Conservation (phyloP, 1,140 invertebrate genomes). For the Heliconius hewitsoni region DNA sequence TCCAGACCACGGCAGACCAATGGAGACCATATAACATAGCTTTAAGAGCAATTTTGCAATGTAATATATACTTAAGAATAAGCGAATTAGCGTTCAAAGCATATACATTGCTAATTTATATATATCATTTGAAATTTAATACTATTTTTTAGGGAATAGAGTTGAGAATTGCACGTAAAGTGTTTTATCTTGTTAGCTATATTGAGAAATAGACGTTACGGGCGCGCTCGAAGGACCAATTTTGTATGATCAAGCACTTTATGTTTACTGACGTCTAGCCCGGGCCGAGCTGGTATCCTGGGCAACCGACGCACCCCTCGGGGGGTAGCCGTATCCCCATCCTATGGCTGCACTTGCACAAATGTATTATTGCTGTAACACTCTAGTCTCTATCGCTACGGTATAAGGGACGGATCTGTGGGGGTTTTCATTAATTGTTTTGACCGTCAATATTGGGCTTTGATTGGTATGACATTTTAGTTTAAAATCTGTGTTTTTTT, state of each 20-base stretch:
- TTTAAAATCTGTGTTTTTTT: slow-evolving; percentile 33
- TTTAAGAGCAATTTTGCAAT: slow-evolving; percentile 35
- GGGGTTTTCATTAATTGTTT: slow-evolving; percentile 39
- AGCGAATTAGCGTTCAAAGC: slow-evolving; percentile 63
- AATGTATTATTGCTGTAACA: slow-evolving; percentile 35
- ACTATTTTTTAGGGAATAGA: slow-evolving; percentile 2
- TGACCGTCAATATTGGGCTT: slow-evolving; percentile 39
- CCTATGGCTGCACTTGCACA: slow-evolving; percentile 57
- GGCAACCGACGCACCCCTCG: slow-evolving; percentile 55
- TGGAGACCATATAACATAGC: slow-evolving; percentile 23
- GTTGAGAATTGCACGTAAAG: slow-evolving; percentile 1
- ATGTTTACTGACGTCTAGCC: slow-evolving; percentile 55
- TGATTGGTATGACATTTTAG: slow-evolving; percentile 42
- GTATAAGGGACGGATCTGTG: slow-evolving; percentile 16
- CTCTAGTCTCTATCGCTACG: slow-evolving; percentile 25
- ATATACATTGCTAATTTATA: slow-evolving; percentile 67
- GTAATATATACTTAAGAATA: slow-evolving; percentile 54
- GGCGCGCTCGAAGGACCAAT: slow-evolving; percentile 21
- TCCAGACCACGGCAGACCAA: not conserved
- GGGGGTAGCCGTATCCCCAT: slow-evolving; percentile 21
- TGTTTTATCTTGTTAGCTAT: slow-evolving; percentile 18
- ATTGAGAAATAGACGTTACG: slow-evolving; percentile 3
- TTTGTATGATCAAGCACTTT: slow-evolving; percentile 40
- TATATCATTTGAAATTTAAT: slow-evolving; percentile 31
- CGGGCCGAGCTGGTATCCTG: slow-evolving; percentile 68